These are phyloP conservation scores for Lapara coniferarum DNA, from an alignment of 2,888 invertebrate genomes.

Conservation along the genomic window DNA sequence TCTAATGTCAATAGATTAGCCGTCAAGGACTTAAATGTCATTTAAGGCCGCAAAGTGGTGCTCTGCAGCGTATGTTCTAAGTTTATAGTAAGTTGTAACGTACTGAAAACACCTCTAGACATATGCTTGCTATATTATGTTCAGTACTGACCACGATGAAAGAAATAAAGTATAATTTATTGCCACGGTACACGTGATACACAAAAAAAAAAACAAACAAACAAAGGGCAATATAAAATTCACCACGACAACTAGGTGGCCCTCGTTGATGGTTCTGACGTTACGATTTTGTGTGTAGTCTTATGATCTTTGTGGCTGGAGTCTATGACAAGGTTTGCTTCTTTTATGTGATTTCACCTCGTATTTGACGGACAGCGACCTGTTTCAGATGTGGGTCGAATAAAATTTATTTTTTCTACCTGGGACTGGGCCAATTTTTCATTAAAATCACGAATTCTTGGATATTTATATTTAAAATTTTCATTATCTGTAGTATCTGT, in stretches of 20 bases:
- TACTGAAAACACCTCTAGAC: too few species aligned
- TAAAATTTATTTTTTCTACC: slow-evolving; percentile 15
- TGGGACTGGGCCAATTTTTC: slow-evolving; percentile 6
- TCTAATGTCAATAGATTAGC: slow-evolving; percentile 73
- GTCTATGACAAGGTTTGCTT: background rate
- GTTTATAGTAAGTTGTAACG: too few species aligned
- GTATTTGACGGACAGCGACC: background rate
- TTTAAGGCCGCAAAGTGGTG: too few species aligned
- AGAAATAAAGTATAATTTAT: too few species aligned
- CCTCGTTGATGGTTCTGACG: too few species aligned
- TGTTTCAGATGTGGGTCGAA: slow-evolving; percentile 1
- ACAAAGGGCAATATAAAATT: too few species aligned
- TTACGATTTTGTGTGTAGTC: too few species aligned
- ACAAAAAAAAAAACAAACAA: too few species aligned
- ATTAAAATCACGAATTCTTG: background rate
- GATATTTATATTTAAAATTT: background rate
- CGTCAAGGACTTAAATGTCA: slow-evolving; percentile 50
- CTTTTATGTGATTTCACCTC: background rate
- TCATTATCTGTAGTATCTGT: slow-evolving; percentile 10
- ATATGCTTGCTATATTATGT: too few species aligned
- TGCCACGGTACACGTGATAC: too few species aligned
- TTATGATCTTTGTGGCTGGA: background rate
- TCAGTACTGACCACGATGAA: too few species aligned
- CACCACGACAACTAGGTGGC: too few species aligned
- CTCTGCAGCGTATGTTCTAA: background rate